These are phyloP conservation scores for Xanthorhoe designata DNA, from an alignment of 2,888 invertebrate species.

Conservation along the genomic window DNA sequence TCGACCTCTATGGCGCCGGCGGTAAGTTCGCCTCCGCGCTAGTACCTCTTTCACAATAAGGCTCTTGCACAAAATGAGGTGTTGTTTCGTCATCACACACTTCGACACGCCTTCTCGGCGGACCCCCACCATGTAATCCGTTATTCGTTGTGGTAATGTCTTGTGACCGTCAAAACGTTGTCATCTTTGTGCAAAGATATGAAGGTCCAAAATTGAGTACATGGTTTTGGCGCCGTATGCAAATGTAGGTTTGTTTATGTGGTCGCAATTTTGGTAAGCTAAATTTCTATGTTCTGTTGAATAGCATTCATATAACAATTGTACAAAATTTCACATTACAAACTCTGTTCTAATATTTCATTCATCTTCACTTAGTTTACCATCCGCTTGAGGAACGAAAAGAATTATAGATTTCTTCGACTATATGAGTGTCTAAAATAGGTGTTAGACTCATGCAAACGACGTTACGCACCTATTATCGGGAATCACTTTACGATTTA, in stretches of 20 bases:
- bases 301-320: slow-evolving; percentile 22
- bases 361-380: slow-evolving; percentile 8
- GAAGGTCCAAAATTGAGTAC: slow-evolving; percentile 36
- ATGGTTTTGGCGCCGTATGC: slow-evolving; percentile 11
- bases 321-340: slow-evolving; percentile 20
- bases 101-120: slow-evolving; percentile 71
- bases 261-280: slow-evolving; percentile 26
- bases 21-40: slow-evolving; percentile 66
- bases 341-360: slow-evolving; percentile 6
- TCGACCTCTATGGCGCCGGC: slow-evolving; percentile 61
- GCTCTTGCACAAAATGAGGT: slow-evolving; percentile 75
- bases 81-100: slow-evolving; percentile 76
- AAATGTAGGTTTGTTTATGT: slow-evolving; percentile 33
- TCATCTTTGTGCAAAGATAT: slow-evolving; percentile 37
- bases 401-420: background rate
- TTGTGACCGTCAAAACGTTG: slow-evolving; percentile 38
- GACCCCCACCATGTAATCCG: slow-evolving; percentile 61
- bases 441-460: slow-evolving; percentile 11
- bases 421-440: background rate
- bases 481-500: slow-evolving; percentile 39
- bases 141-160: slow-evolving; percentile 50
- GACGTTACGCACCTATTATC: slow-evolving; percentile 32
- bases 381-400: slow-evolving; percentile 6
- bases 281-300: slow-evolving; percentile 24
- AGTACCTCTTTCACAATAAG: slow-evolving; percentile 79